Evolutionary conservation across 2,797 vertebrate genomes (phyloP).

Genomic region (Myotis pilosus): DNA sequence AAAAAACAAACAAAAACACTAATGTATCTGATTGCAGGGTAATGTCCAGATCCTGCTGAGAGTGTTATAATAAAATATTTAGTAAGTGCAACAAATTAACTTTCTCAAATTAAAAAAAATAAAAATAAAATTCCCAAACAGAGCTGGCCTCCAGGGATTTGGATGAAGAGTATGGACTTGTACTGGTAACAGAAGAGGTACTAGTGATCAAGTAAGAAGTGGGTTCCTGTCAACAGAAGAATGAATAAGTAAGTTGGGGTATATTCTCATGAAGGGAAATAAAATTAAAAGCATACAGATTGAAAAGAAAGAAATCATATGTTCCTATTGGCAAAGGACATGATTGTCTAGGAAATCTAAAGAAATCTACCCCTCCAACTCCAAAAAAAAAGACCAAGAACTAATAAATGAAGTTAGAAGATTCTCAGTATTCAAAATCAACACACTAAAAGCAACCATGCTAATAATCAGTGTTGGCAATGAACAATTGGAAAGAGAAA

Average conservation of each 20-base stretch:
- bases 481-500: neutral
- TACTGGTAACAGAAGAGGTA: neutral
- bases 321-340: neutral
- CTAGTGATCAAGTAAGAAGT: neutral
- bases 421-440: constrained; percentile 20
- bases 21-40: neutral
- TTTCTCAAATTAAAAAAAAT: neutral
- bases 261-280: neutral
- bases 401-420: neutral
- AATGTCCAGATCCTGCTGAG: neutral
- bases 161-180: neutral
- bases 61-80: neutral
- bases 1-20: neutral
- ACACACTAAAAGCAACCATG: neutral
- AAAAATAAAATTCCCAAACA: neutral
- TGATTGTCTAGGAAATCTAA: neutral
- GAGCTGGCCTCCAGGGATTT: neutral
- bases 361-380: neutral
- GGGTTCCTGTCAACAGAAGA: neutral
- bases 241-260: neutral
- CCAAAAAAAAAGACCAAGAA: neutral
- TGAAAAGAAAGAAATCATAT: neutral
- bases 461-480: neutral
- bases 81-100: neutral
- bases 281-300: neutral